Evolutionary conservation across 30 jellyfish, hydroid and myxozoan genomes (phyloP).

Genomic region (Pelagia noctiluca): DNA sequence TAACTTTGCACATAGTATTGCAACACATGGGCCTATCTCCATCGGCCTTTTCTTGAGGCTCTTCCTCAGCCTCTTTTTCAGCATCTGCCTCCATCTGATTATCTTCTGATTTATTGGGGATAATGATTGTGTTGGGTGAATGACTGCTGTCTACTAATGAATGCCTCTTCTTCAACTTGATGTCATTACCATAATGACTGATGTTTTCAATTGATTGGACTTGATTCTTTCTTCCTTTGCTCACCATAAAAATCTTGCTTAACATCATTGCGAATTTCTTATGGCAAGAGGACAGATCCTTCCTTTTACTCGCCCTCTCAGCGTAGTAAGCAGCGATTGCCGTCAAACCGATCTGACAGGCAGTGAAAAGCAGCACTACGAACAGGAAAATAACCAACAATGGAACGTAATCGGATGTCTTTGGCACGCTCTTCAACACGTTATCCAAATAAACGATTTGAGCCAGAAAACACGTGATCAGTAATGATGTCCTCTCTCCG

Average conservation of each 20-base stretch:
- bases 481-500: slow-evolving; percentile 58
- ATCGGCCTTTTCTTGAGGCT: no score
- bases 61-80: no score
- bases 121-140: no score
- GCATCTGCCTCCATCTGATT: no score
- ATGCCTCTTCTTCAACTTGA: no score
- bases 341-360: slow-evolving; percentile 37
- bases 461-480: slow-evolving; percentile 49
- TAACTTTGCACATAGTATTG: no score
- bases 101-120: no score
- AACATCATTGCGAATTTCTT: not conserved
- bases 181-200: no score
- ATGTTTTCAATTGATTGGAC: no score
- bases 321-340: slow-evolving; percentile 58
- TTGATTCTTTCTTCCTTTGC: no score
- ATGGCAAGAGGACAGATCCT: slow-evolving; percentile 13
- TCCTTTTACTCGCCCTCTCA: slow-evolving; percentile 44
- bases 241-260: slow-evolving; percentile 19
- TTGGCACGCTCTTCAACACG: slow-evolving; percentile 42
- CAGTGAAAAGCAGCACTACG: slow-evolving; percentile 61
- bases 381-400: slow-evolving; percentile 35
- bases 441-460: slow-evolving; percentile 60
- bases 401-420: slow-evolving; percentile 58
- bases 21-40: no score
- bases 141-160: no score